Evolutionary conservation across 1,140 invertebrate species (phyloP).

Genomic region (Polypedilum pembai): DNA sequence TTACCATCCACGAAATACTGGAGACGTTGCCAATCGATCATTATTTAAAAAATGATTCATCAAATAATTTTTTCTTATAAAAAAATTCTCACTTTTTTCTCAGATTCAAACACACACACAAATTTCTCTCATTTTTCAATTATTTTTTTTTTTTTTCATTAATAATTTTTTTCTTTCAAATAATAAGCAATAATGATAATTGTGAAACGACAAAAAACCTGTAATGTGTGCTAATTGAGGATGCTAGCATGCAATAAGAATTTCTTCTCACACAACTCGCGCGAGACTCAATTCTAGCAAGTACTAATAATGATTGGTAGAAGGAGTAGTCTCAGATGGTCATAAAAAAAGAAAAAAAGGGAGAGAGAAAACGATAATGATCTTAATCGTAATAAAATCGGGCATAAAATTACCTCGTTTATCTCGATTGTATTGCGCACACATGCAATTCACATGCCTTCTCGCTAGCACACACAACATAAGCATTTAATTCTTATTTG

Average conservation of each 20-base stretch:
- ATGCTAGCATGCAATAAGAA: conserved; percentile 1
- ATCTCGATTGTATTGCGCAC: not conserved
- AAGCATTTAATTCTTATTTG: not conserved
- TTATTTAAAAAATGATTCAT: not conserved
- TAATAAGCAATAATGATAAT: not conserved
- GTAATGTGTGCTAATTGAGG: conserved; percentile 24
- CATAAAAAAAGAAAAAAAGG: not conserved
- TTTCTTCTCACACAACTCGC: not conserved
- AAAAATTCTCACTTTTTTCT: not conserved
- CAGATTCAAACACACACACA: not conserved
- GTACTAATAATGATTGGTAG: conserved; percentile 1
- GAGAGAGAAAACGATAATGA: no score
- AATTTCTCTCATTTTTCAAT: not conserved
- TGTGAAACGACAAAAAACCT: not conserved
- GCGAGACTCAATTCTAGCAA: not conserved
- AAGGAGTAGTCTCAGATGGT: not conserved
- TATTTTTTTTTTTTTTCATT: not conserved
- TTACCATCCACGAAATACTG: conserved; percentile 6
- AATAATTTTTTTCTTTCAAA: not conserved
- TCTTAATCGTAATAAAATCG: conserved; percentile 13
- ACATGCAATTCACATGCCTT: not conserved
- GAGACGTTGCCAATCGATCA: not conserved
- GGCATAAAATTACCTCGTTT: not conserved
- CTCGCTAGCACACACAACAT: conserved; percentile 3
- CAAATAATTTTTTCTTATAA: no score